A percentile compares a stretch with the other conserved stretches of the same genome.
These are phyloP conservation scores for Papilio polyxenes DNA, from an alignment of 1,140 invertebrate species.

Conservation along the genomic window DNA sequence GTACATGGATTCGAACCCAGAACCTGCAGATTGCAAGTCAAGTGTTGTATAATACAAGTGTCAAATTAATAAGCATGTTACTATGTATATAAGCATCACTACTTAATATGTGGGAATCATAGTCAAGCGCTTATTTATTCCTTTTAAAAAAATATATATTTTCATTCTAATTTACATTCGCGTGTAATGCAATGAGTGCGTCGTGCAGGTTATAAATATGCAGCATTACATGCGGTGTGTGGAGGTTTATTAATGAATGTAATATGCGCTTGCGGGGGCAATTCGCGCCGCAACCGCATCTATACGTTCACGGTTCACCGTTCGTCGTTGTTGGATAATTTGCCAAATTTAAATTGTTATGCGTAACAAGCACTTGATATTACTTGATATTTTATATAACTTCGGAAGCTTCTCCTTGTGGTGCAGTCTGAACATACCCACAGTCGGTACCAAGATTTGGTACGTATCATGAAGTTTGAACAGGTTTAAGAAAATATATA, in stretches of 20 bases:
- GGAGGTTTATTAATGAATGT: conserved; percentile 21
- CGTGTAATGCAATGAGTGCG: not conserved
- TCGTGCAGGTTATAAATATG: conserved; percentile 14
- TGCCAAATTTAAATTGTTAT: conserved; percentile 6
- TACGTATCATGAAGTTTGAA: too few species aligned
- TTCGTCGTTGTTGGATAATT: not conserved
- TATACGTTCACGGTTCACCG: conserved; percentile 2
- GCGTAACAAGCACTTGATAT: not conserved
- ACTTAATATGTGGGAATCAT: not conserved
- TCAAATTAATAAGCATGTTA: too few species aligned
- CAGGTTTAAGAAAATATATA: too few species aligned
- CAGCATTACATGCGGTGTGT: not conserved
- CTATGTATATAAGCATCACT: not conserved
- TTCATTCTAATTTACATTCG: not conserved
- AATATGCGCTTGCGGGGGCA: conserved; percentile 5
- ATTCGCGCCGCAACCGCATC: conserved; percentile 13
- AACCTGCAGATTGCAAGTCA: too few species aligned
- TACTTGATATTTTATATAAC: not conserved
- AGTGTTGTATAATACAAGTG: too few species aligned
- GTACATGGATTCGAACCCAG: too few species aligned
- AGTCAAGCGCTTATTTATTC: not conserved
- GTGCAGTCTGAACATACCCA: too few species aligned
- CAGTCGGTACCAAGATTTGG: too few species aligned
- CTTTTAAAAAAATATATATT: not conserved
- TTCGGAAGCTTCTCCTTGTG: too few species aligned